Evolutionary conservation across 2,888 invertebrate genomes (phyloP), one percentile per base, ranked within the genome.

Genomic region (Ypsolopha scabrella): DNA sequence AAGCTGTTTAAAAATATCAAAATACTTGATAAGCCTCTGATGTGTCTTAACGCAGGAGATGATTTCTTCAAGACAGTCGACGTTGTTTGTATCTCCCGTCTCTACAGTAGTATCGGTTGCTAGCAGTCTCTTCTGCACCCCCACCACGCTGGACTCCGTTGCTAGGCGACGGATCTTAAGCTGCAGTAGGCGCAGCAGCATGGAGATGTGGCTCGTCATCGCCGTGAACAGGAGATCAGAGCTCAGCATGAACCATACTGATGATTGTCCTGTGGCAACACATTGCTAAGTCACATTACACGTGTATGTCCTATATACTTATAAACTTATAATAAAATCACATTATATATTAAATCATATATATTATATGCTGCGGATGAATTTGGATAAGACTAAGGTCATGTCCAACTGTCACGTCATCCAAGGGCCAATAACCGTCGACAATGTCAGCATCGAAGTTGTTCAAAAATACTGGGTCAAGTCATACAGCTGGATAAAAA

Each of bases 121-220:
- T 3, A 24, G 68, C 34, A 79, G 43, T 2, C 61, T 61, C 1
- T 75, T n/a, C 38, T 2, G 38, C 38, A 2, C n/a, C 34, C 2
- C 24, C 45, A 33, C 6, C 10, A 33, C 45, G 9, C 33, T 33
- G 24, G 33, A 3, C 33, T 8, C 34, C 10, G 48, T 51, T 2
- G 65, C 69, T 37, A 80, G 43, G 1, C 61, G 61, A 1, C 76
- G 71, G 53, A 81, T 74, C 57, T 70, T 70, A 24, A 74, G 59
- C 61, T 80, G 79, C 48, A 81, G 57, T 2, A 78, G 55, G 7
- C 72, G 68, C 9, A 81, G 53, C 9, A 80, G 60, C 79, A 81
- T 75, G 55, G 76, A 74, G 48, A 81, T 80, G 53, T 81, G 77
- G 52, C 74, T 80, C 0, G 81, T 70, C 78, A 81, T 78, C 2